Base-by-base conservation (phyloP, 2,113 vertebrate genomes). In the Ciconia maguari region DNA sequence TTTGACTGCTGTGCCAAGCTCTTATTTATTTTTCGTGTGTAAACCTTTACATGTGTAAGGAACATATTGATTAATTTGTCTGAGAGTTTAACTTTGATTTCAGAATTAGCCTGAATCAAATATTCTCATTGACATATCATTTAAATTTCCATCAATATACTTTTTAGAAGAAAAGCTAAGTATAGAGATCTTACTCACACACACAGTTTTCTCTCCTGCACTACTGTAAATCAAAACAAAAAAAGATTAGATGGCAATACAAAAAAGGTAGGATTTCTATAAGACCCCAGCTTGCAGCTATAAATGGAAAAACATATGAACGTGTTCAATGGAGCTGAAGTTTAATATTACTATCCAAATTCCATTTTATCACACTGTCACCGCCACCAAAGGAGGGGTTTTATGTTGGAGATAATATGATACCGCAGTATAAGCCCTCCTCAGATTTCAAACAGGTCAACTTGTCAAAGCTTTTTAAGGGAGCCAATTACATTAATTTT, bases 401-500 rank as follows among this genome's bases (percentile, higher is more conserved):
- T 97, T 95, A 93, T 97, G 95, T 74, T 75, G 90, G 65, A 98
- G 98, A 98, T 98, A 98, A 98, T 97, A 94, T 83, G 98, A 98
- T 98, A 98, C 87, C 14, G 52, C 95, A 94, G 94, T 92, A 82
- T 97, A 98, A 98, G 97, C 97, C 96, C 96, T 98, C 96, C 97
- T 98, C 97, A 96, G 98, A 98, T 98, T 98, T 98, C 98, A 98
- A 98, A 98, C 96, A 97, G 98, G 98, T 98, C 98, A 98, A 98
- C 98, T 98, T 98, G 98, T 98, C 98, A 98, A 97, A 98, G 98
- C 98, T 98, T 98, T 98, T 98, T 98, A 98, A 98, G 97, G 95
- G 96, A 98, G 98, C 98, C 98, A 98, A 98, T 99, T 98, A 99
- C 98, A 98, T 99, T 98, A 98, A 98, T 98, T 98, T 98, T 98